These are phyloP conservation scores for Julus scanicus DNA, from an alignment of 2,888 invertebrate species.

Conservation along the genomic window DNA sequence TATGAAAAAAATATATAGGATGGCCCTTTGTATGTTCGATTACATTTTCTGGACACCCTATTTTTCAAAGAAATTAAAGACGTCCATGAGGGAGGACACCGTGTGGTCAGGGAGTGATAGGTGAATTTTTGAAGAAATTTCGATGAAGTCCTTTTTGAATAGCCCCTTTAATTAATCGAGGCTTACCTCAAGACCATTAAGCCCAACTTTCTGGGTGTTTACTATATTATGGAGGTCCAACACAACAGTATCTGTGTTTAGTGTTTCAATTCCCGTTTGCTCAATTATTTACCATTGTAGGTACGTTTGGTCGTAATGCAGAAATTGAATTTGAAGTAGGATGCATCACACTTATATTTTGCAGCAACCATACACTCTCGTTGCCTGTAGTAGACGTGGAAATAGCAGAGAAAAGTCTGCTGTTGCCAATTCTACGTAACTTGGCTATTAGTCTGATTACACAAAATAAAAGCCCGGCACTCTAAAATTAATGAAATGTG, in stretches of 20 bases:
- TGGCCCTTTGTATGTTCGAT: too few relatives aligned
- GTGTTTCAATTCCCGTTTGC: background rate
- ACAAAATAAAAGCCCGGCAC: constrained; percentile 20
- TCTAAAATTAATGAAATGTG: constrained; percentile 31
- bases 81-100: too few relatives aligned
- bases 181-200: constrained; percentile 1
- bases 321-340: constrained; percentile 40
- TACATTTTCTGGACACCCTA: too few relatives aligned
- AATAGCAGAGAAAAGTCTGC: background rate
- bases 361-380: background rate
- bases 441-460: constrained; percentile 35
- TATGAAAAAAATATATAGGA: too few relatives aligned
- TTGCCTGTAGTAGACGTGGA: background rate
- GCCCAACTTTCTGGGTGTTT: background rate
- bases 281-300: constrained; percentile 15
- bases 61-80: too few relatives aligned
- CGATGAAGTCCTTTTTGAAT: too few relatives aligned
- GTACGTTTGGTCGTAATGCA: background rate
- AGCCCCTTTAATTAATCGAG: too few relatives aligned
- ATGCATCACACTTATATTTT: background rate
- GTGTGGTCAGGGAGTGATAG: too few relatives aligned
- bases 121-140: too few relatives aligned
- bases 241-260: background rate
- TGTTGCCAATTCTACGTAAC: background rate
- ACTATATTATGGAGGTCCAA: background rate